A percentile compares a stretch with the other conserved stretches of the same genome.
Evolutionary conservation across 2,113 vertebrate genomes (phyloP).

Genomic region (Larimichthys polyactis): DNA sequence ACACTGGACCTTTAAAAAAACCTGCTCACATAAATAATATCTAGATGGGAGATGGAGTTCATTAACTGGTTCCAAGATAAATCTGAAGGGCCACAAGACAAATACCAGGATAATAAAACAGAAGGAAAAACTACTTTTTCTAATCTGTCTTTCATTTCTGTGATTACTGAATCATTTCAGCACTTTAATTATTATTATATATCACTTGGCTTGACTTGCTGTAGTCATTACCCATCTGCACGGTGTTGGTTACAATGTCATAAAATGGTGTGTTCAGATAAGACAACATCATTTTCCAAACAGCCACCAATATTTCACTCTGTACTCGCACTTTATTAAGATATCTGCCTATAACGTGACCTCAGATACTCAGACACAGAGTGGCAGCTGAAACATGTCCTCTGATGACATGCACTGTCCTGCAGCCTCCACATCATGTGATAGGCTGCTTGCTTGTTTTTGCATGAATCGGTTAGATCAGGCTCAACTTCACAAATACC

Average conservation of each 20-base stretch:
- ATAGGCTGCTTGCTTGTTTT: conserved; percentile 71
- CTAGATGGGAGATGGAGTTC: neutral
- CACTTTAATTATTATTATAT: no score
- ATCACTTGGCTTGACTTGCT: neutral
- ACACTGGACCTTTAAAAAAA: neutral
- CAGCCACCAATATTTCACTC: neutral
- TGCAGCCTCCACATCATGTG: conserved; percentile 73
- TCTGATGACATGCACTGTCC: conserved; percentile 49
- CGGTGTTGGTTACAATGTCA: no score
- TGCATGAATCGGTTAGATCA: conserved; percentile 74
- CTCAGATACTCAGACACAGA: neutral
- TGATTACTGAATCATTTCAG: no score
- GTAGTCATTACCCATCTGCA: no score
- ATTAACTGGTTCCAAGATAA: neutral
- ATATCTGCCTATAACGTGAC: neutral
- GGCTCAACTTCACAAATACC: conserved; percentile 67
- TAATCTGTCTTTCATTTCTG: neutral
- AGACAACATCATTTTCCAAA: neutral
- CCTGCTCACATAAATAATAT: neutral
- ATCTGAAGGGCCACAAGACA: neutral
- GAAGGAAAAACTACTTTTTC: neutral
- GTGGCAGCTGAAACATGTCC: conserved; percentile 10
- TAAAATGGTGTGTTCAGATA: no score
- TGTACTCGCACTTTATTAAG: neutral
- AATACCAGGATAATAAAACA: neutral